A percentile compares a stretch with the other conserved stretches of the same genome.
phyloP scores from a whole-genome alignment of 2,888 invertebrate genomes.

The Agonopterix alstromeriana region DNA sequence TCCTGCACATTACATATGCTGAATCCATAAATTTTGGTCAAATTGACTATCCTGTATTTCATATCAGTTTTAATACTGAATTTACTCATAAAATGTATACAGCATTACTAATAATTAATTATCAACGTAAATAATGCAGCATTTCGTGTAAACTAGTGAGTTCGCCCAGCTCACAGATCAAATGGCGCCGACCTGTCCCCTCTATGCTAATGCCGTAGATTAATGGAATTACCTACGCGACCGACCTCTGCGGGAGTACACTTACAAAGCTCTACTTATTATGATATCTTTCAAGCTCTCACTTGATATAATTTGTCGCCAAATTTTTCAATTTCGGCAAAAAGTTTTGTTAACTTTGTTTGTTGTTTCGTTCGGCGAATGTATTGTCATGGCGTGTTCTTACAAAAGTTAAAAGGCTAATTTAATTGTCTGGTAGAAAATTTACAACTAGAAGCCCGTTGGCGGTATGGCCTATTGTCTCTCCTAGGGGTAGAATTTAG shows the following conservation, averaged over 20 bases:
- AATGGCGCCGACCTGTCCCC: conserved; percentile 52
- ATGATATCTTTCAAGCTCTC: conserved; percentile 35
- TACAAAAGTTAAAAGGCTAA: neutral
- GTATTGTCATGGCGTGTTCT: conserved; percentile 6
- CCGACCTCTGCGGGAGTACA: conserved; percentile 25
- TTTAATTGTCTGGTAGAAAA: no score
- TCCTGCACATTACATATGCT: neutral
- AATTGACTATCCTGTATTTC: no score
- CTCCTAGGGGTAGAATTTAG: no score
- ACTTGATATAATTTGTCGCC: conserved; percentile 17
- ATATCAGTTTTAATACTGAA: no score
- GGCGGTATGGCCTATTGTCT: no score
- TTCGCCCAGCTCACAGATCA: conserved; percentile 41
- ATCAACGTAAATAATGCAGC: conserved; percentile 39
- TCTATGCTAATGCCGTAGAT: conserved; percentile 57
- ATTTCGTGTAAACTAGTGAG: conserved; percentile 39
- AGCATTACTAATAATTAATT: conserved; percentile 32
- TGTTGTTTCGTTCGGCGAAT: conserved; percentile 6
- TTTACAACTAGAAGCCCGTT: no score
- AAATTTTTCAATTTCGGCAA: conserved; percentile 15
- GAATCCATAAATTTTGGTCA: no score
- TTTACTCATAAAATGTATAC: neutral
- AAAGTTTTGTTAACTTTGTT: conserved; percentile 7
- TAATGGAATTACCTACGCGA: conserved; percentile 56
- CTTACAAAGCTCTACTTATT: conserved; percentile 39